Base-by-base conservation (phyloP, 2,888 invertebrate species). In the Allacma fusca region DNA sequence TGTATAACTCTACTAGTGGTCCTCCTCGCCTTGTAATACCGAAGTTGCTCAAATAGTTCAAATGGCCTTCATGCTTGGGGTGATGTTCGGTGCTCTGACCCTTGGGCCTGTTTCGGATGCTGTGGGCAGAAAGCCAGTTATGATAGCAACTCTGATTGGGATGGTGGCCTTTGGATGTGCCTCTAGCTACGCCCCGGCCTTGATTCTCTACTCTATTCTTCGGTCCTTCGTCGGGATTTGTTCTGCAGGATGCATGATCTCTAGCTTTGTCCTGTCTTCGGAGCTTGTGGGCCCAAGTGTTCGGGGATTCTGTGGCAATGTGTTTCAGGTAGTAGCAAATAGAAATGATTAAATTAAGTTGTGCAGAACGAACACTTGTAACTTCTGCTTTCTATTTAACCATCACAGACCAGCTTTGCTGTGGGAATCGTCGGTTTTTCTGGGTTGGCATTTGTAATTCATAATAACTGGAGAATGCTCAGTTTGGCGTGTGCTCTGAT, bases 31-130 rank as follows among this genome's bases (percentile, higher is more conserved):
- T 13, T 86, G 85, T 73, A 82, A 83, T 40, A 73, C 83, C 16
- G 80, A 84, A 77, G 80, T 81, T 74, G 76, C 83, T 1, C 83
- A 84, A 43, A 59, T 85, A 40, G 81, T 83, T 9, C 85, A 85
- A 80, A 83, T 83, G 12, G 59, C 83, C 21, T 85, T 84, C 79
- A 85, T 85, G 85, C 80, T 81, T 13, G 85, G 85, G 0, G 85
- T 85, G 5, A 83, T 85, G 64, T 79, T 84, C 2, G 85, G 85
- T 5, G 83, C 84, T 0, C 70, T 85, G 4, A 50, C 82, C 1
- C 81, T 85, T 26, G 85, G 85, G 21, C 71, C 83, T 12, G 68
- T 83, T 26, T 81, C 85, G 12, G 85, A 85, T 72, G 29, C 64
- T 9, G 78, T 81, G 68, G 84, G 85, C 1, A 76, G 85, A 57